Conservation (phyloP, 2,797 vertebrate species). For the Danio choprae region DNA sequence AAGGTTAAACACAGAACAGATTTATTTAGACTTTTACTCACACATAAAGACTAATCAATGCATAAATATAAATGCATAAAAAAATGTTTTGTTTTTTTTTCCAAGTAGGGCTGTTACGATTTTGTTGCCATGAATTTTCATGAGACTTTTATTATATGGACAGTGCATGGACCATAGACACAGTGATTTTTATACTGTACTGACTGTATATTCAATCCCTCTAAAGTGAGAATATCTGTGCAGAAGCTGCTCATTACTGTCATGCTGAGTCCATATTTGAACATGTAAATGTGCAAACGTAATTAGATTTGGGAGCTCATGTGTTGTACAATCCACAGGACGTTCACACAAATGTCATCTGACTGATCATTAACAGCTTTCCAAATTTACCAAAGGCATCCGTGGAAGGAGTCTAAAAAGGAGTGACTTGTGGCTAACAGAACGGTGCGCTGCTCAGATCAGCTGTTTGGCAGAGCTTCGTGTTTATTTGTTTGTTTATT, state of each 20-base stretch:
- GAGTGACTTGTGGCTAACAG: constrained; percentile 23
- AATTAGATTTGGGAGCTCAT: constrained; percentile 7
- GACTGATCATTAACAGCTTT: not conserved
- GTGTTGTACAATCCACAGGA: not conserved
- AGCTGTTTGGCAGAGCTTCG: not conserved
- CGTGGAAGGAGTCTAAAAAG: constrained; percentile 36
- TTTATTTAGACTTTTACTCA: not conserved
- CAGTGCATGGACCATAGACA: no score
- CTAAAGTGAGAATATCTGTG: not conserved
- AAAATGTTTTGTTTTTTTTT: not conserved
- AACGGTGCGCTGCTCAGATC: constrained; percentile 3
- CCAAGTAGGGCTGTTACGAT: not conserved
- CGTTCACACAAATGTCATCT: not conserved
- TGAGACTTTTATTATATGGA: not conserved
- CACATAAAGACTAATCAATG: not conserved
- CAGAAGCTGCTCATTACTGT: not conserved
- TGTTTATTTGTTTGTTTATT: not conserved
- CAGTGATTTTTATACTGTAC: not conserved
- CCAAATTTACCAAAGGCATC: constrained; percentile 44
- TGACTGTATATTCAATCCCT: no score
- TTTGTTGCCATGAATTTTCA: not conserved
- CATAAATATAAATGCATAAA: not conserved
- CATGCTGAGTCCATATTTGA: not conserved
- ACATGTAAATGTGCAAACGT: not conserved
- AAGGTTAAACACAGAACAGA: not conserved